Percentiles rank a stretch among this genome's conserved stretches.
Evolutionary conservation across 2,113 vertebrate genomes (phyloP).

Genomic region (Origma solitaria): DNA sequence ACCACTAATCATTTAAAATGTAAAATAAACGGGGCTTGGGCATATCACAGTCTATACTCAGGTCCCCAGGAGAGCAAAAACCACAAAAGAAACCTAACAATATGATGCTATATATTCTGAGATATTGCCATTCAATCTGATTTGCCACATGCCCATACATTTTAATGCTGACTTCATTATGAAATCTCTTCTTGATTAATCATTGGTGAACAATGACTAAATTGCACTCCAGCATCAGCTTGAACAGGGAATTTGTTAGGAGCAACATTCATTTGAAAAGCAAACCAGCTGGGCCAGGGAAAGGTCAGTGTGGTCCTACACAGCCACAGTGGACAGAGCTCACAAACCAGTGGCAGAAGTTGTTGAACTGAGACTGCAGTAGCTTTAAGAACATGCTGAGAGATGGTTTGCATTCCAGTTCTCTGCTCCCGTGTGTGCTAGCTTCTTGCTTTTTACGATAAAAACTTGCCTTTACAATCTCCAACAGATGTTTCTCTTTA

Average conservation of each 20-base stretch:
- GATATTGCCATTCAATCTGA: conserved; percentile 36
- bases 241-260: conserved; percentile 34
- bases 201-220: conserved; percentile 26
- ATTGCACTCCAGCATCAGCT: conserved; percentile 16
- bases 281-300: conserved; percentile 40
- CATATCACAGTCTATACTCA: not conserved
- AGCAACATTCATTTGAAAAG: conserved; percentile 34
- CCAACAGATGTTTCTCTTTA: not conserved
- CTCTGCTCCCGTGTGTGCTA: not conserved
- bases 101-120: conserved; percentile 58
- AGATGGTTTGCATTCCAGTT: not conserved
- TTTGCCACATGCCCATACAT: conserved; percentile 44
- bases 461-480: not conserved
- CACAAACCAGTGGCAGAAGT: not conserved
- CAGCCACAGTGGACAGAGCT: conserved; percentile 6
- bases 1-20: conserved; percentile 53
- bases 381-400: not conserved
- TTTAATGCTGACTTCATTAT: conserved; percentile 44
- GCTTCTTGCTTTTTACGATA: not conserved
- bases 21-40: conserved; percentile 36
- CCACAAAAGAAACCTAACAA: conserved; percentile 52
- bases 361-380: not conserved
- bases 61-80: conserved; percentile 41
- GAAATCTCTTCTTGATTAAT: conserved; percentile 37
- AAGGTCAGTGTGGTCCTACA: conserved; percentile 26